A percentile compares a stretch with the other conserved stretches of the same genome.
Evolutionary conservation across 2,888 invertebrate genomes (phyloP).

Genomic region (Eumerus sabulonum): DNA sequence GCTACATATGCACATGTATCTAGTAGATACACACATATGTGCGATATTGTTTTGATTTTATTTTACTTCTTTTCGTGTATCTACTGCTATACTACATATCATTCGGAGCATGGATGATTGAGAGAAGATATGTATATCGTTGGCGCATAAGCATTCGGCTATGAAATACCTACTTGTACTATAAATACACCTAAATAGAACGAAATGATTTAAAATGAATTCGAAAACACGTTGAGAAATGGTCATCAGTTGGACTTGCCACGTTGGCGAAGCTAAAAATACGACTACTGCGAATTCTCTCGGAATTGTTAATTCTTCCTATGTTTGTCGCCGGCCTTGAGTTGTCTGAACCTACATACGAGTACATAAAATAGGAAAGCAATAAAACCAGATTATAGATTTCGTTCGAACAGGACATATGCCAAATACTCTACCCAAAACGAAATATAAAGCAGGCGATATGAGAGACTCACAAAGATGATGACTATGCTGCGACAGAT

Average conservation of each 20-base stretch:
- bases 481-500: no score
- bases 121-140: neutral
- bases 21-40: neutral
- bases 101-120: conserved; percentile 20
- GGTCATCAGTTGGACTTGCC: conserved; percentile 16
- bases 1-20: no score
- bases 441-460: no score
- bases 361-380: no score
- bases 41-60: conserved; percentile 6
- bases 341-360: no score
- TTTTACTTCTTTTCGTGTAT: conserved; percentile 4
- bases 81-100: neutral
- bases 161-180: conserved; percentile 1
- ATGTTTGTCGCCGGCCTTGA: neutral
- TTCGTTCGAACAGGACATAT: no score
- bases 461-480: no score
- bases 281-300: conserved; percentile 5
- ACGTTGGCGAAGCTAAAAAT: conserved; percentile 10
- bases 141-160: conserved; percentile 5
- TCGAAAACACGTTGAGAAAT: conserved; percentile 25
- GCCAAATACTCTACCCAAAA: no score
- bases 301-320: conserved; percentile 3
- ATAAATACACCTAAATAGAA: conserved; percentile 12
- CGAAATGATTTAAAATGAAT: neutral
- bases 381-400: no score